Base-by-base conservation (phyloP, 92 coral and sea anemone genomes). In the Virgularia gustaviana region DNA sequence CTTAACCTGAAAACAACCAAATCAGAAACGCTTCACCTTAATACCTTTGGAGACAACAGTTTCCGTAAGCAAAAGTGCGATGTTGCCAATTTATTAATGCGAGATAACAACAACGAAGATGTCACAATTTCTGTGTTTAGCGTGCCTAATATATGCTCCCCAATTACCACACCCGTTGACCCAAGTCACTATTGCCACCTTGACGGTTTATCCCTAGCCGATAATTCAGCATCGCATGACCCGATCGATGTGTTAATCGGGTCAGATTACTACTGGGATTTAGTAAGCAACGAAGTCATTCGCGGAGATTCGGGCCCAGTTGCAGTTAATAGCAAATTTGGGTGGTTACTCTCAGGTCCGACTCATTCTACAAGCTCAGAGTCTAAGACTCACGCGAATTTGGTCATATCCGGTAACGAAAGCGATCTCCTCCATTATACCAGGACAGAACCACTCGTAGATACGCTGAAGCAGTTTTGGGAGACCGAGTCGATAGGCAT, bases 261-360 rank as follows among this genome's bases (percentile, higher is more conserved):
- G 1, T 79, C 87, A 0, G 90, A 78, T 65, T 23, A 86, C 61
- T 86, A 86, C 36, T 86, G 85, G 90, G 78, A 79, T 60, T 57
- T 86, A 29, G 79, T 86, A 2, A 47, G 49, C 3, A 74, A 61
- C 32, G 78, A 83, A 20, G 62, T 75, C 2, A 41, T 83, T 0
- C 84, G 72, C 4, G 85, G 87, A 53, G 76, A 86, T 3, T 16
- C 57, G 38, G 87, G 87, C 39, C 90, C 87, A 20, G 72, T 81
- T 0, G 90, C 87, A 0, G 39, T 82, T 30, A 52, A 82, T 31
- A 86, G 85, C 35, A 68, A 75, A 54, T 76, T 86, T 24, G 85
- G 87, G 42, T 86, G 90, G 90, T 59, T 78, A 15, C 56, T 86
- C 10, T 86, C 84, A 6, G 81, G 85, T 29, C 88, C 85, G 31